Evolutionary conservation across 37 sponge, comb jelly and placozoan genomes (phyloP), one percentile per base, ranked within the genome.

Genomic region (Crambe crambe): DNA sequence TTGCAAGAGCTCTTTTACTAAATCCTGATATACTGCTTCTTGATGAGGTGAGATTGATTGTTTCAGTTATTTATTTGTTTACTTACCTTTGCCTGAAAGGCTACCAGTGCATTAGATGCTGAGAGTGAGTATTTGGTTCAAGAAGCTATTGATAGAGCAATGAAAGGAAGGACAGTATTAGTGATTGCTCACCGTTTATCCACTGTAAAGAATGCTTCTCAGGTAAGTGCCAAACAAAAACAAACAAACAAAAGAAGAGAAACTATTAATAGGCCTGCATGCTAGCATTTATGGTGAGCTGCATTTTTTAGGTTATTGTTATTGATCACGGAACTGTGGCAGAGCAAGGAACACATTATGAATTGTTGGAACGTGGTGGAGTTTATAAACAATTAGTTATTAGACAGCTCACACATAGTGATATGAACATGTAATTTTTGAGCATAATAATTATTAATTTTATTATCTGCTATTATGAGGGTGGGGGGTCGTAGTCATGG

Each of bases 81-180:
- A 42, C 35, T 18, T 74, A n/a, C n/a, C n/a, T n/a, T n/a, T n/a
- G n/a, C n/a, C n/a, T n/a, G n/a, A n/a, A n/a, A 93, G 94, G 95
- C 95, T 35, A 94, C 95, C n/a, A 90, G 91, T 81, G 95, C 95
- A 22, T 75, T 94, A 25, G 95, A 94, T 80, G 95, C 95, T 26
- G 95, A 94, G 83, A 94, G 95, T 81, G 95, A 94, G 74, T 82
- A 87, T 64, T 54, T 94, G 64, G 95, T 94, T 2, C 95, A 94
- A 57, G 95, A 94, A 26, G 95, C 95, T 35, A 90, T 94, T 30
- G 95, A 94, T 37, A 70, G 95, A 65, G 95, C 95, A 35, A 90
- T 94, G 91, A 83, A 78, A 57, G 92, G 92, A 29, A 77, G 95
- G 27, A 90, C 95, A 22, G 95, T 94, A 70, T 35, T 94, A 54